phyloP scores from a whole-genome alignment of 1,140 invertebrate species.

The Bombus superbus region DNA sequence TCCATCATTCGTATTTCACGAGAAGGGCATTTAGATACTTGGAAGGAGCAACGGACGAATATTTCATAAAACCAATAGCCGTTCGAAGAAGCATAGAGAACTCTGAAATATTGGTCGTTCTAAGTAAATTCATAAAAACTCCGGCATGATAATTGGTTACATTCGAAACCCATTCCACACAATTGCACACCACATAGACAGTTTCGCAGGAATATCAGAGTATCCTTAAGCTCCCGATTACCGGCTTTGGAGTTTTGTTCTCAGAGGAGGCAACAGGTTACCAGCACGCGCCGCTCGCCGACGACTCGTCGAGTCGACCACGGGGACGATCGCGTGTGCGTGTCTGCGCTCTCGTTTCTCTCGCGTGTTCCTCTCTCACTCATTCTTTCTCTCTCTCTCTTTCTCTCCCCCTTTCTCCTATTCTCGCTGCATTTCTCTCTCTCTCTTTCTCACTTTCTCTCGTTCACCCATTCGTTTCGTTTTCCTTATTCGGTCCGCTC shows the following conservation, averaged over 20 bases:
- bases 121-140: neutral
- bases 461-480: conserved; percentile 7
- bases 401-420: neutral
- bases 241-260: conserved; percentile 67
- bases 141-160: conserved; percentile 7
- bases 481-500: neutral
- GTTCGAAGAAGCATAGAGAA: neutral
- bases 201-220: conserved; percentile 53
- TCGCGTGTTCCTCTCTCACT: conserved; percentile 51
- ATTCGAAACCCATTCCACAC: neutral
- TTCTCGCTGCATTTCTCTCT: neutral
- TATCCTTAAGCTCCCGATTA: conserved; percentile 71
- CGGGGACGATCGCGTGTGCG: conserved; percentile 61
- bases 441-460: neutral
- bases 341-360: conserved; percentile 64
- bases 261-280: conserved; percentile 70
- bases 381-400: conserved; percentile 3
- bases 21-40: neutral
- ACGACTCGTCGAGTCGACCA: conserved; percentile 60
- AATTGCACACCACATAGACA: conserved; percentile 29
- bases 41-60: neutral
- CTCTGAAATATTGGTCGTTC: neutral
- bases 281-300: conserved; percentile 63
- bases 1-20: neutral
- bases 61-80: neutral